A percentile compares a stretch with the other conserved stretches of the same genome.
Conservation (phyloP, 2,888 invertebrate species). For the Fragum sueziense region DNA sequence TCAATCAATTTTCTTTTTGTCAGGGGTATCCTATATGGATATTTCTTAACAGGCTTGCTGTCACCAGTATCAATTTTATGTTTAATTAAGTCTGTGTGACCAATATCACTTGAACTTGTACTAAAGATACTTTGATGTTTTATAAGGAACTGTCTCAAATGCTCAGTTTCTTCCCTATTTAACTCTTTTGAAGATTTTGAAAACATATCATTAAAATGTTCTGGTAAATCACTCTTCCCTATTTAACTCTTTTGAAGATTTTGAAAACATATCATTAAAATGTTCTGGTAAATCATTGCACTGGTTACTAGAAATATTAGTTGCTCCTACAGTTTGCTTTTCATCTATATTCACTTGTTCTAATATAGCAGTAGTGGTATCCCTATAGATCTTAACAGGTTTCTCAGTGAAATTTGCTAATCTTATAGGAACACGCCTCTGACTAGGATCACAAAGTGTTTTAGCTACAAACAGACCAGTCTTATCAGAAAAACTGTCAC, state of each 20-base stretch:
- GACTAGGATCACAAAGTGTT: slow-evolving; percentile 29
- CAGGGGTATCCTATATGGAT: slow-evolving; percentile 43
- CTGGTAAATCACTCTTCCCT: slow-evolving; percentile 14
- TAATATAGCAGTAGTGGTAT: slow-evolving; percentile 20
- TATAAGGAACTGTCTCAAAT: slow-evolving; percentile 28
- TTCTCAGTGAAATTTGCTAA: slow-evolving; percentile 30
- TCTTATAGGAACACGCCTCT: slow-evolving; percentile 15
- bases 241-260: slow-evolving; percentile 19
- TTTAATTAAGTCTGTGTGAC: slow-evolving; percentile 27
- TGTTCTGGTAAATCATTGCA: slow-evolving; percentile 33
- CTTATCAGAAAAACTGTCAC: slow-evolving; percentile 20
- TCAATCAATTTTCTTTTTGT: slow-evolving; percentile 39
- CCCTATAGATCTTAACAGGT: slow-evolving; percentile 6
- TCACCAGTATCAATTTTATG: slow-evolving; percentile 46
- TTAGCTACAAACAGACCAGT: slow-evolving; percentile 45
- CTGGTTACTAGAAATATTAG: no score
- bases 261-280: slow-evolving; percentile 32
- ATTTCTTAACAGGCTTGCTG: slow-evolving; percentile 39
- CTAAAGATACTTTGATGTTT: slow-evolving; percentile 31
- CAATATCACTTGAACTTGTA: slow-evolving; percentile 37
- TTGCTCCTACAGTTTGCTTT: not conserved
- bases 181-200: slow-evolving; percentile 22
- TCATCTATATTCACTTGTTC: not conserved
- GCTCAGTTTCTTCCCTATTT: slow-evolving; percentile 1
- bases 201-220: slow-evolving; percentile 34